A percentile compares a stretch with the other conserved stretches of the same genome.
These are phyloP conservation scores for Taenioides sp. DNA, from an alignment of 2,797 vertebrate genomes.

Conservation along the genomic window DNA sequence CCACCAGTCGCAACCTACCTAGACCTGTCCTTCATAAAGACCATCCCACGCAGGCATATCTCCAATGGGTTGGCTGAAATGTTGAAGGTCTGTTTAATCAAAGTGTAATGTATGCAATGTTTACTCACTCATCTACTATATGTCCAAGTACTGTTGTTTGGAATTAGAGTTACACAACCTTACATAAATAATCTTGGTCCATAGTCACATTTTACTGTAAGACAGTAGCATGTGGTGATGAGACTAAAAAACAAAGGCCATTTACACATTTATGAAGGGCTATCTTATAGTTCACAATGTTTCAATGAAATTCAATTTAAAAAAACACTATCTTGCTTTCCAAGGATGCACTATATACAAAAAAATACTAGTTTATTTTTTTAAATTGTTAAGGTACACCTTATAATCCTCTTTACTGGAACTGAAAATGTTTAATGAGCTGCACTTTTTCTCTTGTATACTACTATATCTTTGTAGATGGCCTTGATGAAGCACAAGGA, in stretches of 20 bases:
- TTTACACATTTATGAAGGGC: no score
- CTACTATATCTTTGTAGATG: slow-evolving; percentile 71
- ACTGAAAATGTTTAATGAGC: no score
- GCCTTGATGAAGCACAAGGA: slow-evolving; percentile 85
- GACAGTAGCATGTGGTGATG: no score
- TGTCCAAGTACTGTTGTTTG: background rate
- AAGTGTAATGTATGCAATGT: background rate
- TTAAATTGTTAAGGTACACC: no score
- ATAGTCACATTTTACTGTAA: no score
- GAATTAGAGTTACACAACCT: background rate
- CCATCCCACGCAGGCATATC: slow-evolving; percentile 78
- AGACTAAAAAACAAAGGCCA: no score
- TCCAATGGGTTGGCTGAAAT: slow-evolving; percentile 85
- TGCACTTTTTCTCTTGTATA: background rate
- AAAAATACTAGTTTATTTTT: no score
- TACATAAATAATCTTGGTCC: background rate
- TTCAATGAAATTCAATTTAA: no score
- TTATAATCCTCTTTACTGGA: no score
- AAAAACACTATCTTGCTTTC: no score
- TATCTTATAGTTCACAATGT: no score
- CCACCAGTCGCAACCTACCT: slow-evolving; percentile 79
- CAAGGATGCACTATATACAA: no score
- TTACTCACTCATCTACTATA: background rate
- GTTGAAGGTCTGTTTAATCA: slow-evolving; percentile 70
- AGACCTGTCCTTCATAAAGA: slow-evolving; percentile 81